phyloP scores from a whole-genome alignment of 2,113 vertebrate species.

The Thunnus maccoyii region DNA sequence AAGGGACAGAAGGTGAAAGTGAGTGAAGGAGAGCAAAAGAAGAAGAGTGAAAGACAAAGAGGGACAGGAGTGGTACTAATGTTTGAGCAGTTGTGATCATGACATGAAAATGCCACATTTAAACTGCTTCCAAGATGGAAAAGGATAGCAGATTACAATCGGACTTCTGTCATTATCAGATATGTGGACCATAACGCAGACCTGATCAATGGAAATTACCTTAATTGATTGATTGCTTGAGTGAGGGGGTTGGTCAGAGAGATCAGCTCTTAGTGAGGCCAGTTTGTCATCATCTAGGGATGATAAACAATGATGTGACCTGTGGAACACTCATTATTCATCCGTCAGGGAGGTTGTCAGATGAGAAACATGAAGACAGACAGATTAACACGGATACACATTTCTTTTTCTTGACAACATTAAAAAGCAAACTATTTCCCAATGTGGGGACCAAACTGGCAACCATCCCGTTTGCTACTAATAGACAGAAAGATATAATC shows the following conservation, averaged over 20 bases:
- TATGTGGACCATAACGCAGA: slow-evolving; percentile 15
- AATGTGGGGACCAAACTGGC: background rate
- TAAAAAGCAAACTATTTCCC: background rate
- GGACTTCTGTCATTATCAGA: background rate
- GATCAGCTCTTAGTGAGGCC: slow-evolving; percentile 46
- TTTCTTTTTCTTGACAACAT: background rate
- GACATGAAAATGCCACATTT: background rate
- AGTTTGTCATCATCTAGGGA: slow-evolving; percentile 70
- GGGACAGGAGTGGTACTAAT: no score
- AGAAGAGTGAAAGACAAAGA: background rate
- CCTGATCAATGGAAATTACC: slow-evolving; percentile 57
- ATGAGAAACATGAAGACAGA: slow-evolving; percentile 33
- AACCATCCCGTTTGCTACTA: slow-evolving; percentile 2
- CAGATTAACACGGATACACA: background rate
- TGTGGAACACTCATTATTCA: slow-evolving; percentile 57
- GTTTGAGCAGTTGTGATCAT: background rate
- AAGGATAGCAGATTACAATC: slow-evolving; percentile 13
- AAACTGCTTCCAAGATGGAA: slow-evolving; percentile 13
- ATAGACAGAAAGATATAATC: background rate
- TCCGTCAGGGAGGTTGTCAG: slow-evolving; percentile 50
- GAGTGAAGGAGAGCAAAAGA: background rate
- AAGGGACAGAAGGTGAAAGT: background rate
- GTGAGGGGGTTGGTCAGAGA: slow-evolving; percentile 16
- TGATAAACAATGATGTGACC: slow-evolving; percentile 53
- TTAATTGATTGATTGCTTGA: slow-evolving; percentile 61